These are phyloP conservation scores for Tethya wilhelma DNA, from an alignment of 37 sponge, comb jelly and placozoan genomes.

Conservation along the genomic window DNA sequence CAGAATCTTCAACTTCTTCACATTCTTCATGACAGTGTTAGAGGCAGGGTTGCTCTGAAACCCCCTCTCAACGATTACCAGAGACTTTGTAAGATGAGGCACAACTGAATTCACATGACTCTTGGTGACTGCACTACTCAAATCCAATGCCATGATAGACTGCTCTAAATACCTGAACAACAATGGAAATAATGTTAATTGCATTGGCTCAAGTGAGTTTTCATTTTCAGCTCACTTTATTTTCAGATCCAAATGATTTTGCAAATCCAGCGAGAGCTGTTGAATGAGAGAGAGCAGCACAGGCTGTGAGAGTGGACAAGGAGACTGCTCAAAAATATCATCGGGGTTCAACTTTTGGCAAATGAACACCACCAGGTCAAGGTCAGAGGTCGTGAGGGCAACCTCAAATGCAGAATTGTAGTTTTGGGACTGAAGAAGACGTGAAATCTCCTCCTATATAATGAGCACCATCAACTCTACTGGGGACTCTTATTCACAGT, in stretches of 20 bases:
- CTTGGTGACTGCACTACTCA: conserved; percentile 47
- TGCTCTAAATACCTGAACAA: conserved; percentile 75
- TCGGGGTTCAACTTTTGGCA: conserved; percentile 81
- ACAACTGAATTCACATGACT: conserved; percentile 73
- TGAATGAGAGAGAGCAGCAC: conserved; percentile 92
- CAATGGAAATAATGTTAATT: not conserved
- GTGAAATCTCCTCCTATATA: not conserved
- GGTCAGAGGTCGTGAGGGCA: conserved; percentile 73
- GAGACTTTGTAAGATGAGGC: conserved; percentile 35
- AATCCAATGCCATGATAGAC: conserved; percentile 67
- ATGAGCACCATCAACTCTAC: not conserved
- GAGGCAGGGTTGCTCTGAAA: not conserved
- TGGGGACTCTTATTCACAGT: too few species aligned
- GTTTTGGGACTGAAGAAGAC: conserved; percentile 30
- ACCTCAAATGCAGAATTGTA: conserved; percentile 69
- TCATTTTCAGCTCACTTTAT: conserved; percentile 60
- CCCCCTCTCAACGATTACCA: conserved; percentile 31
- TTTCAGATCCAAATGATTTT: conserved; percentile 77
- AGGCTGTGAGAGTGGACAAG: conserved; percentile 74
- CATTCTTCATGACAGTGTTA: conserved; percentile 5
- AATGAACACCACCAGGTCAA: conserved; percentile 62
- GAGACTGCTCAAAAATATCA: conserved; percentile 69
- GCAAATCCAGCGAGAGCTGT: conserved; percentile 79
- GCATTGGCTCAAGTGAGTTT: too few species aligned
- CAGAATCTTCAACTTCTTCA: conserved; percentile 44